phyloP scores from a whole-genome alignment of 2,797 vertebrate genomes.

The Kryptopterus vitreolus region DNA sequence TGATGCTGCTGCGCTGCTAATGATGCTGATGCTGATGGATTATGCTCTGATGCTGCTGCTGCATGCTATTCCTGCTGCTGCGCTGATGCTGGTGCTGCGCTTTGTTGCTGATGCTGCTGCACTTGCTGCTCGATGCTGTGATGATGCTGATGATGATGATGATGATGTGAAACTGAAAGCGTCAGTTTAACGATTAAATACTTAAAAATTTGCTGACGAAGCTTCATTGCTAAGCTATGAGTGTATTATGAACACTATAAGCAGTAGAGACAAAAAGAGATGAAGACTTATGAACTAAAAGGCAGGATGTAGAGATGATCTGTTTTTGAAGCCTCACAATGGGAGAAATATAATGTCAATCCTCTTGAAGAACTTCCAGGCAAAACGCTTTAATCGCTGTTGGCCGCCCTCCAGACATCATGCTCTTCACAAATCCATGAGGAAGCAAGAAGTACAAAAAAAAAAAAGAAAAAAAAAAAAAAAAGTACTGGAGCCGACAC shows the following conservation, averaged over 20 bases:
- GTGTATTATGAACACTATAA: neutral
- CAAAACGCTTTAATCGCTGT: neutral
- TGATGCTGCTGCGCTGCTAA: too few relatives aligned
- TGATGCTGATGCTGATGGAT: too few relatives aligned
- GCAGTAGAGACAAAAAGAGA: neutral
- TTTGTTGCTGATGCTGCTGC: too few relatives aligned
- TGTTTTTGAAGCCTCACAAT: neutral
- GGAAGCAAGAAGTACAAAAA: neutral
- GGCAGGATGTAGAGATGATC: neutral
- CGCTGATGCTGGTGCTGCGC: too few relatives aligned
- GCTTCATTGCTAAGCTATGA: neutral
- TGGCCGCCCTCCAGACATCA: slow-evolving; percentile 15
- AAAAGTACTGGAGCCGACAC: neutral
- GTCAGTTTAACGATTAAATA: too few relatives aligned
- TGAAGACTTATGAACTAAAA: neutral
- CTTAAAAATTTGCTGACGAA: too few relatives aligned
- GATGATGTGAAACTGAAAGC: too few relatives aligned
- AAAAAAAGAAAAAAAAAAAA: too few relatives aligned
- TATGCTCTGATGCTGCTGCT: too few relatives aligned
- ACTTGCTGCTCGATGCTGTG: too few relatives aligned
- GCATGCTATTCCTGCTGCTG: too few relatives aligned
- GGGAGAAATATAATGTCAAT: neutral
- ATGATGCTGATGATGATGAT: too few relatives aligned
- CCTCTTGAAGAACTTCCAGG: slow-evolving; percentile 6
- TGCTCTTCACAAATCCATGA: slow-evolving; percentile 4